A percentile compares a stretch with the other conserved stretches of the same genome.
Evolutionary conservation across 2,113 vertebrate genomes (phyloP).

Genomic region (Orcinus orca): DNA sequence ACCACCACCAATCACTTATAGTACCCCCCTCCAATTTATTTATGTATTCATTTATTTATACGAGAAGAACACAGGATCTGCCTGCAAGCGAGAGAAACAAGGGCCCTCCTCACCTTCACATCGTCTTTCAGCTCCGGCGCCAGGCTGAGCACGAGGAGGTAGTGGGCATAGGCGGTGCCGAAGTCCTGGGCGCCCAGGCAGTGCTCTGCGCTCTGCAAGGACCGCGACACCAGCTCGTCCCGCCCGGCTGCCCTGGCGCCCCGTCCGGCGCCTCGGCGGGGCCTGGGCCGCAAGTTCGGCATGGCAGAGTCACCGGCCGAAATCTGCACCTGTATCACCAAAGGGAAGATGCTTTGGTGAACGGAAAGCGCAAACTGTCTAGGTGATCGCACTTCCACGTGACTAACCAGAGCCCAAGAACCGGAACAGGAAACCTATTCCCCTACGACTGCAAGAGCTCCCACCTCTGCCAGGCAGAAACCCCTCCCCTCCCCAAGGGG

Average conservation of each 20-base stretch:
- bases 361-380: not conserved
- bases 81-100: not conserved
- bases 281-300: slow-evolving; percentile 76
- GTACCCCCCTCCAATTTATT: not conserved
- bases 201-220: slow-evolving; percentile 93
- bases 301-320: slow-evolving; percentile 52
- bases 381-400: accelerated
- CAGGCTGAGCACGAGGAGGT: slow-evolving; percentile 94
- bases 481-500: accelerated
- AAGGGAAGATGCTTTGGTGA: too few species aligned
- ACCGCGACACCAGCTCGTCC: slow-evolving; percentile 90
- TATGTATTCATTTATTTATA: not conserved
- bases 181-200: slow-evolving; percentile 92
- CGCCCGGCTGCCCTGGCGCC: slow-evolving; percentile 85
- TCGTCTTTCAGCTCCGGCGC: slow-evolving; percentile 90
- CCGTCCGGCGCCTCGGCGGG: slow-evolving; percentile 69
- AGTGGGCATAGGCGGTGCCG: slow-evolving; percentile 96
- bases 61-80: not conserved
- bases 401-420: too few species aligned
- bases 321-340: too few species aligned
- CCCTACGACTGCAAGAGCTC: accelerated
- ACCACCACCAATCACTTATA: too few species aligned
- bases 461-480: accelerated
- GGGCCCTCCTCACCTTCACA: slow-evolving; percentile 82
- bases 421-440: accelerated